These are phyloP conservation scores for Nesogale talazaci DNA, from an alignment of 2,113 vertebrate species.

Conservation along the genomic window DNA sequence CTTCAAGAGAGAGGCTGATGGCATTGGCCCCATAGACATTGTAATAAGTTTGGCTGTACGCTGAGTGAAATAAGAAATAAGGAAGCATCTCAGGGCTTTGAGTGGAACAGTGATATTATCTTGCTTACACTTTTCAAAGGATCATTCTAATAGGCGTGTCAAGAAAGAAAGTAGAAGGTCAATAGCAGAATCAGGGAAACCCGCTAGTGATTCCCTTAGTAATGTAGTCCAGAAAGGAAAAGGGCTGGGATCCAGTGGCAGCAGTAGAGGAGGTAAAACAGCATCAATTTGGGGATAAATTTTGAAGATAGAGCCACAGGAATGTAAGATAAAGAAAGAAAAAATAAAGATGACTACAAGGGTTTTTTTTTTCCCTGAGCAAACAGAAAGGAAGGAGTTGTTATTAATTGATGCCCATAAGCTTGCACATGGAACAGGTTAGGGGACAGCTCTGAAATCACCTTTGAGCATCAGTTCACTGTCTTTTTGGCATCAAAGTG, in stretches of 20 bases:
- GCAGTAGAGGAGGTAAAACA: not conserved
- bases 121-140: not conserved
- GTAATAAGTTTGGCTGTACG: not conserved
- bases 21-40: not conserved
- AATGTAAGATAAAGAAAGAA: not conserved
- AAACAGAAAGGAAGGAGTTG: not conserved
- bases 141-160: not conserved
- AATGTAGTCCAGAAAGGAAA: not conserved
- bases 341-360: not conserved
- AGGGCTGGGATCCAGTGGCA: not conserved
- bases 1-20: not conserved
- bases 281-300: not conserved
- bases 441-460: not conserved
- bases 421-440: not conserved
- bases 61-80: conserved; percentile 30
- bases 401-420: not conserved
- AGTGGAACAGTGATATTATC: not conserved
- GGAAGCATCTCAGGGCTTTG: not conserved
- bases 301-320: not conserved
- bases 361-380: not conserved
- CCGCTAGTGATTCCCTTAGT: not conserved
- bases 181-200: not conserved
- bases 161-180: not conserved
- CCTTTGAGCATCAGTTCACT: not conserved
- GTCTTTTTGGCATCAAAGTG: not conserved